Percentiles rank a stretch among this genome's conserved stretches.
These are phyloP conservation scores for Chironex yamaguchii DNA, from an alignment of 30 jellyfish, hydroid and myxozoan species.

Conservation along the genomic window DNA sequence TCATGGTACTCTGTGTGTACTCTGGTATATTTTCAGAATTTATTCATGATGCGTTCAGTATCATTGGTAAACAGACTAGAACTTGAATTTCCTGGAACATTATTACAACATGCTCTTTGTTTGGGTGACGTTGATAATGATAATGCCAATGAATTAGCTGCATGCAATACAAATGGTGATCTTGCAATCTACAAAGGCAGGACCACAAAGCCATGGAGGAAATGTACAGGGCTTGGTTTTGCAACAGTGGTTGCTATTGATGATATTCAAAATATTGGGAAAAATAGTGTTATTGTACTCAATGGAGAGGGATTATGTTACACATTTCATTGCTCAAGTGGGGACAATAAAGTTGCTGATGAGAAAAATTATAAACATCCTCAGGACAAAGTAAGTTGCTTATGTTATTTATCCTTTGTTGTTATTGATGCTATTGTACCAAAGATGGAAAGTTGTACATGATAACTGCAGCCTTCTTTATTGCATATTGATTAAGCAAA, in stretches of 20 bases:
- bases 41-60: slow-evolving; percentile 74
- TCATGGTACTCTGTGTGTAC: too few relatives aligned
- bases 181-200: slow-evolving; percentile 82
- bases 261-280: slow-evolving; percentile 33
- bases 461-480: too few relatives aligned
- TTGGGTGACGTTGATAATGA: slow-evolving; percentile 92
- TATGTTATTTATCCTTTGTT: too few relatives aligned
- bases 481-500: too few relatives aligned
- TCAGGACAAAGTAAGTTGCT: slow-evolving; percentile 24
- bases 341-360: background rate
- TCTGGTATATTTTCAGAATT: too few relatives aligned
- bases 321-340: slow-evolving; percentile 13
- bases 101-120: slow-evolving; percentile 79
- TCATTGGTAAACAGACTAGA: slow-evolving; percentile 85
- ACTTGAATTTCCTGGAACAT: slow-evolving; percentile 81
- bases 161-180: slow-evolving; percentile 83
- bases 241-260: slow-evolving; percentile 56
- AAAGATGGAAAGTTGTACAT: background rate
- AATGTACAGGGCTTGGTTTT: slow-evolving; percentile 67
- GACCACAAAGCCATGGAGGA: slow-evolving; percentile 73
- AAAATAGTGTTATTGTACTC: slow-evolving; percentile 3
- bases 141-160: slow-evolving; percentile 82
- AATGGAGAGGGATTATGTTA: slow-evolving; percentile 68
- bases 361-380: background rate
- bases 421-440: background rate